Base-by-base conservation (phyloP, 2,113 vertebrate species). In the Gambusia holbrooki region DNA sequence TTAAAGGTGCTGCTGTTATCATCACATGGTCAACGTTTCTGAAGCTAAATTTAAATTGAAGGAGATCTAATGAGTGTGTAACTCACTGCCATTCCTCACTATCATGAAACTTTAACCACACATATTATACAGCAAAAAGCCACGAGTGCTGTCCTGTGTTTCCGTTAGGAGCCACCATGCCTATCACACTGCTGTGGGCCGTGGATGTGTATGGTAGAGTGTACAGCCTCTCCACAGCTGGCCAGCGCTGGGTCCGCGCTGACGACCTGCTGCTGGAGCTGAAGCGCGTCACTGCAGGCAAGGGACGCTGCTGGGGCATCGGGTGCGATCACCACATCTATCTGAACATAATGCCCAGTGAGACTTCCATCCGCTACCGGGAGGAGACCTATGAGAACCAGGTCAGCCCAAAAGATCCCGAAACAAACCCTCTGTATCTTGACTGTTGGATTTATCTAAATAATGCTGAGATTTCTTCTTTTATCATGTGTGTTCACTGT, bases 341-440 rank as follows among this genome's bases (percentile, higher is more conserved):
- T 76, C 93, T 98, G 78, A 96, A 96, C 0, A 91, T 99, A 35
- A 94, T 95, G 32, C 94, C 96, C 29, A 95, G 94, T 0, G 97
- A 97, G 0, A 95, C 96, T 67, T 84, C 96, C 29, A 97, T 99
- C 82, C 95, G 97, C 27, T 95, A 93, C 92, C 94, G 95, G 66
- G 98, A 99, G 81, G 97, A 98, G 90, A 97, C 97, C 65, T 99
- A 97, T 27, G 98, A 99, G 87, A 99, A 99, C 84, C 98, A 99
- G 97, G 98, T 98, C 87, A 0, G 81, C 2, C 2, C 12, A 5
- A 5, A n/a, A 13, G 14, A 51, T 17, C 2, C 8, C 2, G 2
- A 29, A 15, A 15, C 4, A 51, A 22, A 13, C 2, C 48, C 9
- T 17, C 1, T 35, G 30, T 60, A 29, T 5, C 7, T 14, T 3